Percentiles rank a stretch among this genome's conserved stretches.
phyloP scores from a whole-genome alignment of 2,113 vertebrate genomes.

The Thinocorus orbignyianus region DNA sequence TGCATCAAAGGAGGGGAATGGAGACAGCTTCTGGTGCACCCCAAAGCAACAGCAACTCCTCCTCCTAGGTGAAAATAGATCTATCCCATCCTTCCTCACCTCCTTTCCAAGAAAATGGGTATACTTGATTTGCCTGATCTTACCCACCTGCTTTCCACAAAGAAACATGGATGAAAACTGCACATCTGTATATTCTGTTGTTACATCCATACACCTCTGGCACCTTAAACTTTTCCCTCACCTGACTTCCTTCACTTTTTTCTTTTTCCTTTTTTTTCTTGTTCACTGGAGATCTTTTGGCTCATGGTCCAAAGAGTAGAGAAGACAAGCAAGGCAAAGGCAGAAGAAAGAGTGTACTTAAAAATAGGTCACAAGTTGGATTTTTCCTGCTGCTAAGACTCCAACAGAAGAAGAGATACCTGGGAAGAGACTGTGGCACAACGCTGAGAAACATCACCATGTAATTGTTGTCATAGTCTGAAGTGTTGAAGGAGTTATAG shows the following conservation, averaged over 20 bases:
- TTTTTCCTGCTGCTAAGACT: not conserved
- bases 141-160: not conserved
- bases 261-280: not conserved
- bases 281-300: not conserved
- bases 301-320: not conserved
- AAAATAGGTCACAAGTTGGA: not conserved
- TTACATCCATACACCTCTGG: not conserved
- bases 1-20: not conserved
- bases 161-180: not conserved
- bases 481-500: not conserved
- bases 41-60: not conserved
- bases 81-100: not conserved
- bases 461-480: not conserved
- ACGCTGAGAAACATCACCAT: not conserved
- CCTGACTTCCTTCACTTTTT: not conserved
- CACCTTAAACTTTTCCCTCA: not conserved
- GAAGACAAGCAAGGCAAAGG: not conserved
- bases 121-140: not conserved
- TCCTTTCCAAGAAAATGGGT: not conserved
- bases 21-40: not conserved
- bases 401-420: not conserved
- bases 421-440: not conserved
- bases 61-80: not conserved
- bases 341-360: not conserved
- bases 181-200: not conserved